Evolutionary conservation across 2,113 vertebrate species (phyloP), one percentile per base, ranked within the genome.

Genomic region (Grammomys dolichurus): DNA sequence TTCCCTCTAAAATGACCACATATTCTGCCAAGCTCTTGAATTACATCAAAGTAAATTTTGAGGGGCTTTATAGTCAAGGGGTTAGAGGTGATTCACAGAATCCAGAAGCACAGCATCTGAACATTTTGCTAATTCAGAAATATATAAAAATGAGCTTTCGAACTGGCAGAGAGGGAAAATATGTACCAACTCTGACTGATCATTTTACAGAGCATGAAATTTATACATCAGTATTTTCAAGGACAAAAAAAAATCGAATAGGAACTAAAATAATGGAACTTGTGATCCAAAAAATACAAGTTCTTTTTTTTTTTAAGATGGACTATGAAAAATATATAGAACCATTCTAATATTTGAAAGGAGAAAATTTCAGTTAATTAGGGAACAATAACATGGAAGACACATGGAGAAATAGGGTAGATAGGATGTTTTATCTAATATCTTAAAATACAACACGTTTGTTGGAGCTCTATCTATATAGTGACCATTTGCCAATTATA

Each of bases 51-150:
- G 82, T 93, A 97, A 96, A 93, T 95, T 92, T 89, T 46, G 7
- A 36, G 94, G 73, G 14, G 60, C 46, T 96, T 97, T 87, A 85
- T 31, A 58, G 43, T 73, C 82, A 95, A 65, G 3, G 8, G 69
- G 40, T 13, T 87, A 17, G 13, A 51, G 17, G 80, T 89, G 69
- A 89, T 51, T 94, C 88, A 94, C 63, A 93, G 51, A 96, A 97
- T 88, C 77, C 75, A 95, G 75, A 96, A 75, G 20, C 78, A 82
- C 5, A 77, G 54, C 43, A 36, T 87, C 93, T 89, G 86, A 95
- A 96, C 33, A 84, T 46, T 63, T 91, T 72, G 91, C 78, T 94
- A 97, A 97, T 91, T 95, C 78, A 93, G 36, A 91, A 95, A 86
- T 73, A 93, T 80, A 95, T 95, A 97, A 95, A 92, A 97, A 48